Evolutionary conservation across 2,888 invertebrate species (phyloP).

Genomic region (Oxyteleia sp.): DNA sequence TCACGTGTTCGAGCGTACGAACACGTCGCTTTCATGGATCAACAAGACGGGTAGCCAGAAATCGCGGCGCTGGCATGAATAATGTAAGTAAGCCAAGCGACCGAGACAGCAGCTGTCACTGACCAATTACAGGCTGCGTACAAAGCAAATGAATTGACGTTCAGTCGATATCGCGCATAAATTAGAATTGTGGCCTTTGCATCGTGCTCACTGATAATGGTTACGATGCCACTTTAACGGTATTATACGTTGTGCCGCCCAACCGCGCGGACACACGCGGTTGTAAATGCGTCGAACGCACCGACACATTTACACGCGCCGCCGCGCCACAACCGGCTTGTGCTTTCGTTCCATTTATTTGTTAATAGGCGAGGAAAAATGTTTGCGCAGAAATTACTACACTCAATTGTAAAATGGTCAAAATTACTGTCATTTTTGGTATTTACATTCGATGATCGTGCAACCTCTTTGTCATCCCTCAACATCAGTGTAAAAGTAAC

Average conservation of each 20-base stretch:
- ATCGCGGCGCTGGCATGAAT: conserved; percentile 74
- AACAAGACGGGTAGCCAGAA: conserved; percentile 71
- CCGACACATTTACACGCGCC: neutral
- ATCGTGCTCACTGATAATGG: conserved; percentile 69
- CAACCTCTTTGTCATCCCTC: no score
- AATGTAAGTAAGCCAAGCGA: conserved; percentile 73
- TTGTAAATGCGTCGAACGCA: conserved; percentile 14
- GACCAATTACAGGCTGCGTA: conserved; percentile 80
- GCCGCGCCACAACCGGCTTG: conserved; percentile 11
- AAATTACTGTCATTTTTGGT: no score
- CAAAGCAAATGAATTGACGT: conserved; percentile 81
- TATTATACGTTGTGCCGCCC: conserved; percentile 53
- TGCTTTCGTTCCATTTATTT: conserved; percentile 49
- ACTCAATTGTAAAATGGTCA: no score
- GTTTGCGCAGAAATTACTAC: no score
- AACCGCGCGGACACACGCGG: conserved; percentile 3
- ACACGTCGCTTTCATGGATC: conserved; percentile 65
- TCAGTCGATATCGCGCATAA: conserved; percentile 78
- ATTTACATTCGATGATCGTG: no score
- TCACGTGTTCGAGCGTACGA: conserved; percentile 49
- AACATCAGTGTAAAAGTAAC: no score
- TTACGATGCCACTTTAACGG: conserved; percentile 68
- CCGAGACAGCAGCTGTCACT: conserved; percentile 81
- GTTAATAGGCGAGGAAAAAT: no score
- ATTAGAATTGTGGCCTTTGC: conserved; percentile 80